Percentiles rank a stretch among this genome's conserved stretches.
Conservation (phyloP, 1,140 invertebrate species). For the Drosophila biarmipes region DNA sequence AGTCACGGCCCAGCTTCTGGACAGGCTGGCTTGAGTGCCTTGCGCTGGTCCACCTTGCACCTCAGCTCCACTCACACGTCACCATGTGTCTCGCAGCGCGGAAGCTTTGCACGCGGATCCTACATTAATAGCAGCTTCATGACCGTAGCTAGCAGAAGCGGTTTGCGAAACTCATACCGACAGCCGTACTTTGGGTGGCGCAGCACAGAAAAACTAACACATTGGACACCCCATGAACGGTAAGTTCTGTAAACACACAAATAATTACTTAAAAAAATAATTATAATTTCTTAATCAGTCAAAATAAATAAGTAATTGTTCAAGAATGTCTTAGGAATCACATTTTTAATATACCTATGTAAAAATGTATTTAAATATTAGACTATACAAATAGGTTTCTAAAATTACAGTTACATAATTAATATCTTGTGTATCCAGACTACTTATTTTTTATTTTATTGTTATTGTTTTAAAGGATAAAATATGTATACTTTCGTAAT, state of each 20-base stretch:
- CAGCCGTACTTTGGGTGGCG: constrained; percentile 95
- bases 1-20: constrained; percentile 1
- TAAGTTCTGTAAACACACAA: constrained; percentile 43
- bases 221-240: constrained; percentile 93
- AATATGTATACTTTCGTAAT: too few relatives aligned
- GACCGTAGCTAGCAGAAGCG: constrained; percentile 75
- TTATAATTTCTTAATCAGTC: too few relatives aligned
- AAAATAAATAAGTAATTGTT: too few relatives aligned
- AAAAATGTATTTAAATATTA: too few relatives aligned
- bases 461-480: too few relatives aligned
- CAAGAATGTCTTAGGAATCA: too few relatives aligned
- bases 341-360: too few relatives aligned
- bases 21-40: constrained; percentile 85
- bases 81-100: constrained; percentile 85
- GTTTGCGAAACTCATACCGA: constrained; percentile 86
- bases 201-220: constrained; percentile 91
- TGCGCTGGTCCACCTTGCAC: constrained; percentile 93
- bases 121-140: constrained; percentile 83
- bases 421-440: too few relatives aligned
- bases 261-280: too few relatives aligned
- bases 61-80: constrained; percentile 90
- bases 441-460: too few relatives aligned
- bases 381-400: too few relatives aligned
- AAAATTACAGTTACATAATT: too few relatives aligned
- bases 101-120: constrained; percentile 81